Conservation (phyloP, 2,797 vertebrate genomes). For the Adelosebastes latens region DNA sequence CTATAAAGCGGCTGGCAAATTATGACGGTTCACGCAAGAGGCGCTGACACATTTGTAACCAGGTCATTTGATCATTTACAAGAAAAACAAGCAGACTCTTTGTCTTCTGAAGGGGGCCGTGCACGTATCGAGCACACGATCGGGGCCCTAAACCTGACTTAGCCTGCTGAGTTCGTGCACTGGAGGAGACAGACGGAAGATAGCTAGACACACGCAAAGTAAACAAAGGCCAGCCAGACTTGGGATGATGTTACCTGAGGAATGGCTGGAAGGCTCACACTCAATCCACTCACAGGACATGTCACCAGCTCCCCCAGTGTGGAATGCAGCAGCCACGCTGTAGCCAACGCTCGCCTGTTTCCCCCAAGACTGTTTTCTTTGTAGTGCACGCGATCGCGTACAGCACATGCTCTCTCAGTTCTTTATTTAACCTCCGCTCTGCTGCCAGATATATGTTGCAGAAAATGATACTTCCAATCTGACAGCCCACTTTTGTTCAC, state of each 20-base stretch:
- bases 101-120: conserved; percentile 30
- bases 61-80: conserved; percentile 45
- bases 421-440: conserved; percentile 44
- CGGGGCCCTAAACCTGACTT: conserved; percentile 38
- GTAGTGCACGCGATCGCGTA: conserved; percentile 8
- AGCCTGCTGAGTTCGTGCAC: conserved; percentile 32
- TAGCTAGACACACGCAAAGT: conserved; percentile 49
- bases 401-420: conserved; percentile 10
- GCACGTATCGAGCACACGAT: conserved; percentile 33
- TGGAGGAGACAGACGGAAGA: conserved; percentile 44
- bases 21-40: conserved; percentile 55
- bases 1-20: conserved; percentile 45
- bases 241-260: conserved; percentile 72
- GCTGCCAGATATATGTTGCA: conserved; percentile 27
- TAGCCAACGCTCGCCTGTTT: conserved; percentile 39
- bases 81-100: conserved; percentile 43
- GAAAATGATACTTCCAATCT: conserved; percentile 38
- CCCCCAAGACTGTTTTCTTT: conserved; percentile 48
- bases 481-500: conserved; percentile 56
- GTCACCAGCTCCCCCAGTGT: conserved; percentile 48
- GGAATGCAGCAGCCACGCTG: conserved; percentile 46
- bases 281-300: conserved; percentile 57
- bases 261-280: conserved; percentile 60
- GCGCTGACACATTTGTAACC: conserved; percentile 38
- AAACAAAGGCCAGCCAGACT: conserved; percentile 60